Evolutionary conservation across 2,797 vertebrate species (phyloP).

Genomic region (Amniataba percoides): DNA sequence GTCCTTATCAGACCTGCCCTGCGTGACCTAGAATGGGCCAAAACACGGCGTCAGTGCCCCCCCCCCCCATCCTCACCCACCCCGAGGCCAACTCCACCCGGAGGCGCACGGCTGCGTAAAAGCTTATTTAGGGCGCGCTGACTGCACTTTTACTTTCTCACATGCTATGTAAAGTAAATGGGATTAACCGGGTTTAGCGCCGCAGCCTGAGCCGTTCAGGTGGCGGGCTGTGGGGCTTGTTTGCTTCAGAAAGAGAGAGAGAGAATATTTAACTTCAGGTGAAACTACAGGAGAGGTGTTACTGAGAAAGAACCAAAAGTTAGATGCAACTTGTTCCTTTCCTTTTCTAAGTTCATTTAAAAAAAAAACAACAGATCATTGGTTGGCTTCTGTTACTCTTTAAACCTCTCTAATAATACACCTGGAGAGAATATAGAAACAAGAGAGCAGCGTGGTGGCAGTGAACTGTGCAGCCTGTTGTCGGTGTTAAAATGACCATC

Average conservation of each 20-base stretch:
- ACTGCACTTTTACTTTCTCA: constrained; percentile 68
- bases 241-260: not conserved
- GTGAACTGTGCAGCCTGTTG: not conserved
- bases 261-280: constrained; percentile 18
- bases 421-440: too few species aligned
- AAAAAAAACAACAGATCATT: not conserved
- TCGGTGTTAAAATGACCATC: not conserved
- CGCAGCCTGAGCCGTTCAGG: constrained; percentile 52
- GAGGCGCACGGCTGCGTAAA: constrained; percentile 35
- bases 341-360: not conserved
- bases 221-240: constrained; percentile 7
- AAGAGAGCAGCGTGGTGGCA: not conserved
- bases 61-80: not conserved
- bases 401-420: not conserved
- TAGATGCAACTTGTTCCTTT: not conserved
- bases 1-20: constrained; percentile 50
- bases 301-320: constrained; percentile 18
- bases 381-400: not conserved
- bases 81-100: constrained; percentile 25
- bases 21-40: constrained; percentile 26
- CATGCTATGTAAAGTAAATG: constrained; percentile 64
- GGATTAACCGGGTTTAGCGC: constrained; percentile 65
- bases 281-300: constrained; percentile 16
- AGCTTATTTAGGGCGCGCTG: constrained; percentile 52
- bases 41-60: constrained; percentile 36